Conservation (phyloP, 2,797 vertebrate genomes). For the Scyliorhinus canicula region DNA sequence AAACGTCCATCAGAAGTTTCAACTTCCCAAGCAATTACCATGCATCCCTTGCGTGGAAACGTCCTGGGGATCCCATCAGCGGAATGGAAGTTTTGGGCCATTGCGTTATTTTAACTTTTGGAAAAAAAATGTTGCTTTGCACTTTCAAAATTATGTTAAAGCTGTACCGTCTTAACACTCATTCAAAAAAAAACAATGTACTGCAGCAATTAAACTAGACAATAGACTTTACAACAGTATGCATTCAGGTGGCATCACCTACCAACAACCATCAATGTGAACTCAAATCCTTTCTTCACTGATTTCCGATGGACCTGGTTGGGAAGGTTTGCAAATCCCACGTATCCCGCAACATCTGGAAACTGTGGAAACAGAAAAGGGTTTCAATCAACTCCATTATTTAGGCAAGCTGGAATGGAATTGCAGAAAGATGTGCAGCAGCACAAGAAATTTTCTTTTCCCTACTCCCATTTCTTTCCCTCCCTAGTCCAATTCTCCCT, state of each 20-base stretch:
- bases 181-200: background rate
- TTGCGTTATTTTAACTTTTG: background rate
- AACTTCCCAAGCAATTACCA: no score
- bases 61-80: no score
- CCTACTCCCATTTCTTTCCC: background rate
- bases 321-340: slow-evolving; percentile 80
- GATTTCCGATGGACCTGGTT: slow-evolving; percentile 84
- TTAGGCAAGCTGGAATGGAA: background rate
- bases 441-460: background rate
- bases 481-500: background rate
- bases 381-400: slow-evolving; percentile 22
- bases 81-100: no score
- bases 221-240: background rate
- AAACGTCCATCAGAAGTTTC: no score
- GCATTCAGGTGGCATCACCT: slow-evolving; percentile 46
- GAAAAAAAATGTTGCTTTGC: background rate
- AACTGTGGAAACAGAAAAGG: slow-evolving; percentile 56
- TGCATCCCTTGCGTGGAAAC: no score
- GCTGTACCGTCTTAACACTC: background rate
- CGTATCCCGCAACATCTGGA: slow-evolving; percentile 72
- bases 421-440: background rate
- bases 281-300: slow-evolving; percentile 84
- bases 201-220: background rate
- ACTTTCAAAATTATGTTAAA: background rate
- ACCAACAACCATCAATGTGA: slow-evolving; percentile 81